Base-by-base conservation (phyloP, 2,113 vertebrate species). In the Tyto alba region DNA sequence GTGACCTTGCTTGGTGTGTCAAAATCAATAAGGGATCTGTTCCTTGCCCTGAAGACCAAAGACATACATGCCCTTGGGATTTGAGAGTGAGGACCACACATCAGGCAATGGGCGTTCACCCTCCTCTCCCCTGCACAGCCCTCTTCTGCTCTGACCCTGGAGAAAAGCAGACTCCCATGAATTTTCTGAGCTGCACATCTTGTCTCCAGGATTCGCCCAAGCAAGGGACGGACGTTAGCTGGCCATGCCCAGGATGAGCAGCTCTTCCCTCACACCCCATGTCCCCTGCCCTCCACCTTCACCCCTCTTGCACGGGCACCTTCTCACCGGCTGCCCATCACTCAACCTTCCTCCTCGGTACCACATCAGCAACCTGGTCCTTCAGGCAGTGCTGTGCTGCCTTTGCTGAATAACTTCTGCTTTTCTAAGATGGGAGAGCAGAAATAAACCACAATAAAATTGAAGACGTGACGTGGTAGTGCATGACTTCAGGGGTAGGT, bases 401-500 rank as follows among this genome's bases (percentile, higher is more conserved):
- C 63, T 76, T 62, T 69, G 67, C 16, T 40, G 38, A 59, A 20
- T 23, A 66, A 22, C 18, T 64, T 62, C 22, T 79, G 7, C 3
- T 66, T 75, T 83, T 63, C 9, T 12, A 6, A 48, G 16, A 10
- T 23, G 19, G 20, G 62, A 43, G 19, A 43, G 8, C 34, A 41
- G 48, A 62, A 57, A 22, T 10, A 47, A 66, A 78, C 11, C 50
- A 73, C 26, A n/a, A 18, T n/a, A 32, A 60, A 56, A 38, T 4
- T 14, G 3, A 45, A 66, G n/a, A 45, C 3, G 0, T n/a, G n/a
- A 45, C 3, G 0, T n/a, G 8, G n/a, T 60, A 53, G n/a, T 0
- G 4, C 21, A 7, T 87, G 47, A 68, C 55, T 68, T 67, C 30
- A 56, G 26, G 21, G 4, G 59, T 30, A 48, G 47, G 27, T 29